Conservation (phyloP, 2,888 invertebrate genomes). For the Reticulitermes lucifugus region DNA sequence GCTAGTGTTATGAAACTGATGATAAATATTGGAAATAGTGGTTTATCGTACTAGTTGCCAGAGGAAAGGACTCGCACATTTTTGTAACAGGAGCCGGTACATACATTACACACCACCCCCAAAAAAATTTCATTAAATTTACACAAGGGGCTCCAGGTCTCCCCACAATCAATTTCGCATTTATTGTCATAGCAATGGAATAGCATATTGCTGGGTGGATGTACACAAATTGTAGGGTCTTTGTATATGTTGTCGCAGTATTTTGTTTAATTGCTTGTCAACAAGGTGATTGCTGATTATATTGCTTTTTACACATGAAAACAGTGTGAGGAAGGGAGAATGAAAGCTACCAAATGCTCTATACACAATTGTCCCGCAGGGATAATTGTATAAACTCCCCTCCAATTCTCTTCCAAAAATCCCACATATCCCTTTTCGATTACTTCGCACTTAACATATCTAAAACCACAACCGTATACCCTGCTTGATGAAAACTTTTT, state of each 20-base stretch:
- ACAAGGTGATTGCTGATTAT: slow-evolving; percentile 27
- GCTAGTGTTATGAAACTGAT: not conserved
- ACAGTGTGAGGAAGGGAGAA: not conserved
- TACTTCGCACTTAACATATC: not conserved
- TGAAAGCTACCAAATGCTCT: not conserved
- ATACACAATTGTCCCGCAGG: slow-evolving; percentile 1
- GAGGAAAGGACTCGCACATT: not conserved
- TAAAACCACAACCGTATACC: not conserved
- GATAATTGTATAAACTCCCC: slow-evolving; percentile 22
- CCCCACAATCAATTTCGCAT: slow-evolving; percentile 33
- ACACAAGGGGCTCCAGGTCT: slow-evolving; percentile 18
- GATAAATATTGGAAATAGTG: not conserved
- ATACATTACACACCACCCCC: not conserved
- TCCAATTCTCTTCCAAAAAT: slow-evolving; percentile 18
- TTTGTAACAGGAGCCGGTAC: not conserved
- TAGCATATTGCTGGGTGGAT: not conserved
- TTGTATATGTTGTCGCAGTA: not conserved
- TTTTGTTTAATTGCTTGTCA: slow-evolving; percentile 47
- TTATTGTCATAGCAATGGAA: slow-evolving; percentile 1
- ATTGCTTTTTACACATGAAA: not conserved
- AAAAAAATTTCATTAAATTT: slow-evolving; percentile 38
- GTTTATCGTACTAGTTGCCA: not conserved
- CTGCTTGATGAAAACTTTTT: not conserved
- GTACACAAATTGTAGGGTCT: not conserved
- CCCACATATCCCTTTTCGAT: not conserved